Percentiles rank a stretch among this genome's conserved stretches.
phyloP scores from a whole-genome alignment of 2,113 vertebrate species.

The Dasyornis broadbenti region DNA sequence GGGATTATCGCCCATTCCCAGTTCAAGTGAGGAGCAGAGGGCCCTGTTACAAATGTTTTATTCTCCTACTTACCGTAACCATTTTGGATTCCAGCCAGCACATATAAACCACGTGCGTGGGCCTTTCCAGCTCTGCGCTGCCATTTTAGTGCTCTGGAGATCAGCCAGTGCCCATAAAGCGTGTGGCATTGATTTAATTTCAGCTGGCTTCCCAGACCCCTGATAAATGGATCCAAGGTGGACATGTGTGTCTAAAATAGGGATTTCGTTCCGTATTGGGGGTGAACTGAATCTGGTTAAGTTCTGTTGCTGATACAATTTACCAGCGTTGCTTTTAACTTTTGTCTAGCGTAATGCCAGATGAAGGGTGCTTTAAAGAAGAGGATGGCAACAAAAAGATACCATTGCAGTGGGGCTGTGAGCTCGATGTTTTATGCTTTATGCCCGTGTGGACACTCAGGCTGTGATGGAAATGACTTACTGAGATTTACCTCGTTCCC shows the following conservation, averaged over 20 bases:
- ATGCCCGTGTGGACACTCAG: background rate
- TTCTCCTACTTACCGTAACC: conserved; percentile 51
- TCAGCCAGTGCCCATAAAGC: conserved; percentile 43
- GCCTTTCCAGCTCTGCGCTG: conserved; percentile 47
- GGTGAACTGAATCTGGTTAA: background rate
- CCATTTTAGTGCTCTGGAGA: conserved; percentile 55
- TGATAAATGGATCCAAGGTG: conserved; percentile 18
- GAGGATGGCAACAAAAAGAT: background rate
- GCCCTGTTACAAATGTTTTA: conserved; percentile 40
- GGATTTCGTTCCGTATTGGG: background rate
- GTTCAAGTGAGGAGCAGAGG: background rate
- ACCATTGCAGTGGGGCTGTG: background rate
- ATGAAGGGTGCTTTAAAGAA: background rate
- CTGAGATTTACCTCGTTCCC: conserved; percentile 18
- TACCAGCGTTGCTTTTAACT: background rate
- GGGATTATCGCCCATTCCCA: background rate
- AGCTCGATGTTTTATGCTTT: background rate
- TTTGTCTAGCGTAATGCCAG: background rate
- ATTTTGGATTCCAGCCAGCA: conserved; percentile 44
- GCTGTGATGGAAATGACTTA: background rate
- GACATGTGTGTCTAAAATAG: background rate
- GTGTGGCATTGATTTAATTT: conserved; percentile 57
- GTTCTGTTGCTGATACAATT: background rate
- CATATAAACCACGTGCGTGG: conserved; percentile 38
- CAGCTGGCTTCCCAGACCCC: conserved; percentile 44